Conservation (phyloP, 2,888 invertebrate genomes). For the Strigamia crassipes region DNA sequence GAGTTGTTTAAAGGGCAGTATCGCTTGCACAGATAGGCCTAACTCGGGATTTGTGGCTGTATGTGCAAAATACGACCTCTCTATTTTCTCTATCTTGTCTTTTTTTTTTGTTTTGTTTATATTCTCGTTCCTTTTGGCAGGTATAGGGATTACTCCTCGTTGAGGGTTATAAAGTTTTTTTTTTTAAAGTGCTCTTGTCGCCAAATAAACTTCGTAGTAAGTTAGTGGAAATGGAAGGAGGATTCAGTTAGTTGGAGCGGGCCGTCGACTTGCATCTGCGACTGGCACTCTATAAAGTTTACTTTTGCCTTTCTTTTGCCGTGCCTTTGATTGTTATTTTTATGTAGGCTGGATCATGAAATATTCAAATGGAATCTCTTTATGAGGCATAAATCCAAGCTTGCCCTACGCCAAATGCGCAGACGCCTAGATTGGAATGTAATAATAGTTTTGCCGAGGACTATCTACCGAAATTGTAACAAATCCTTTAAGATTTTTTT, state of each 20-base stretch:
- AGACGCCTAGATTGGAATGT: background rate
- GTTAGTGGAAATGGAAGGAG: slow-evolving; percentile 5
- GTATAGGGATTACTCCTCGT: slow-evolving; percentile 11
- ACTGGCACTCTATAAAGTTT: slow-evolving; percentile 21
- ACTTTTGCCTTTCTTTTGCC: slow-evolving; percentile 11
- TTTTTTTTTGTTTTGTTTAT: background rate
- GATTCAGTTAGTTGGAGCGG: slow-evolving; percentile 14
- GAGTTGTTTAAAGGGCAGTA: slow-evolving; percentile 14
- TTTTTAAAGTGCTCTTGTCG: slow-evolving; percentile 10
- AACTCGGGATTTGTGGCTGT: slow-evolving; percentile 3
- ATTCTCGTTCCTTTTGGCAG: slow-evolving; percentile 16
- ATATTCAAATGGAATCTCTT: slow-evolving; percentile 11
- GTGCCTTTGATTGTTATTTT: slow-evolving; percentile 21
- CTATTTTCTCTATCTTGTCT: background rate
- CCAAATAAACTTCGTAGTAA: slow-evolving; percentile 1
- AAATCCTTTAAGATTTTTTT: background rate
- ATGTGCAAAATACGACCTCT: slow-evolving; percentile 1
- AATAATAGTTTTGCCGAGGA: background rate
- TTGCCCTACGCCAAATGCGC: background rate
- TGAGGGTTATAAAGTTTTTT: background rate
- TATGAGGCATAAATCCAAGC: slow-evolving; percentile 16
- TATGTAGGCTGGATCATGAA: slow-evolving; percentile 16
- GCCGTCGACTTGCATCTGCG: slow-evolving; percentile 10
- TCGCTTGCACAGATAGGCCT: background rate
- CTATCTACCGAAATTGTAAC: background rate